Evolutionary conservation across 2,113 vertebrate species (phyloP), one percentile per base, ranked within the genome.

Genomic region (Himantopus leucocephalus): DNA sequence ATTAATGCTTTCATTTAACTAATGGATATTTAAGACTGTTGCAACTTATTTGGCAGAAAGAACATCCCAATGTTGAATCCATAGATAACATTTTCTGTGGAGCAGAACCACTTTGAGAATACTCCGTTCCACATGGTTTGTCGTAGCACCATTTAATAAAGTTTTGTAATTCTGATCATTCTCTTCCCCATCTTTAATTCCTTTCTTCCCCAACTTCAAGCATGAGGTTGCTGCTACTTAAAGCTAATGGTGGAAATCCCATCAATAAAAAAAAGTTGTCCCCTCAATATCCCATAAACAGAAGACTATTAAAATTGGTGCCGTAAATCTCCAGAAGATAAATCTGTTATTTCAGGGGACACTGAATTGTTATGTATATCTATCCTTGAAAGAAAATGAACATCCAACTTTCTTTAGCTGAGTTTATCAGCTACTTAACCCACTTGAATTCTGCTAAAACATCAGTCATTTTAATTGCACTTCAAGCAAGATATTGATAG

Each of bases 371-470:
- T 93, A 43, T 39, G 14, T 72, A 21, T 58, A 70, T 64, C 35
- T 85, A 68, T 8, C 14, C 62, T 59, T 87, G 58, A 90, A 87
- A 90, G 71, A 93, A 90, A 76, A 78, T 58, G 0, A 83, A 56
- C 6, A 5, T 70, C 39, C 56, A 41, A 7, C 59, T 90, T 84
- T 64, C 47, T 93, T 66, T 50, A 79, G 37, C 50, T 70, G 78
- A 83, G 35, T 85, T 97, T 92, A 83, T 93, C 82, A 90, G 45
- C 67, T 85, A 34, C 55, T 90, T 79, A 93, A 59, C 24, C 8
- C 37, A 62, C 20, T 23, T 60, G 30, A 70, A 70, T 70, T 90
- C 43, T 92, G 12, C 81, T 93, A 35, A 91, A 91, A 68, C 23
- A 62, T 92, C 39, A 34, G 30, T 88, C 62, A 92, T 62, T 93